Base-by-base conservation (phyloP, 2,888 invertebrate genomes). In the Hydraecia micacea region DNA sequence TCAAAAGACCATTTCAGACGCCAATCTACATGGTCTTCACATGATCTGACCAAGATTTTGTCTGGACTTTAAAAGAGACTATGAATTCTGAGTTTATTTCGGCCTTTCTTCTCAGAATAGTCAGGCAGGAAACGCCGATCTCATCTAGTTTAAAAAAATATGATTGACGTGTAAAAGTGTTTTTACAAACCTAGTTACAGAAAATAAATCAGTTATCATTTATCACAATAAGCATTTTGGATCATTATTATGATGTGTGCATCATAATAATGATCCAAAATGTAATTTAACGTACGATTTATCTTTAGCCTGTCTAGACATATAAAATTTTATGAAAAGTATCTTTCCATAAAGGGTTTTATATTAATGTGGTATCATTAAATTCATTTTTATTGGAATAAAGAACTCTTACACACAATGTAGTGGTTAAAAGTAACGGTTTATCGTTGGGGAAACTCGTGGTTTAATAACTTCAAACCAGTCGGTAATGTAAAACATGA, bases 271-370 rank as follows among this genome's bases (percentile, higher is more conserved):
- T 77, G 66, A 69, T 78, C 28, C 62, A 63, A 62, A 83, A 65
- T 77, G 71, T 81, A 71, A 79, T 77, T 68, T 77, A 69, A 71
- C 70, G 73, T 75, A 71, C n/a, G 68, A 83, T 77, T 87, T 87
- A 82, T 81, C 69, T 83, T 74, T n/a, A 73, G 73, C 55, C 58
- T 62, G 83, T 80, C 80, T 85, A 85, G 82, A 87, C 82, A 36
- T 75, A 85, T 79, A 39, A 79, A 84, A 73, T 82, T 79, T 79
- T 66, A 84, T 84, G 76, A 73, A 69, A 71, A 71, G 60, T 78
- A 72, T 70, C 28, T 72, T 73, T 75, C 36, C n/a, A 72, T n/a
- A 72, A 72, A 68, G 52, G 42, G 72, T 58, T 80, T 65, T 60
- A 42, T 58, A 69, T 73, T 70, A 71, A 60, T 58, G 52, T 68